These are phyloP conservation scores for Axis porcinus DNA, from an alignment of 2,113 vertebrate genomes.

Conservation along the genomic window DNA sequence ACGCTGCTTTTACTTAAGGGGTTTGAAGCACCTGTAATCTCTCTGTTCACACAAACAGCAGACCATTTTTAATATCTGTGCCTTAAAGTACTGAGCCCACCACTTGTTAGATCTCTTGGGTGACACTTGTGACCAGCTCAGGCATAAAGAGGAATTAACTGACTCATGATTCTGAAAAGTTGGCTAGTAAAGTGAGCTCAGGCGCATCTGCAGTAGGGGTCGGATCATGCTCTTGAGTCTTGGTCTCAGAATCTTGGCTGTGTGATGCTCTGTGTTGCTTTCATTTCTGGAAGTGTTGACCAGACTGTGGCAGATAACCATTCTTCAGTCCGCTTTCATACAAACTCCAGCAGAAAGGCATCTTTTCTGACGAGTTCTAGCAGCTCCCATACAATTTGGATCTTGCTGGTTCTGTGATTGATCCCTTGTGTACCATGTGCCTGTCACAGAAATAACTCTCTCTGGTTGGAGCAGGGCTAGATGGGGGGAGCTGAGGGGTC, in stretches of 20 bases:
- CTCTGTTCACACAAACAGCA: not conserved
- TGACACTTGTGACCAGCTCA: not conserved
- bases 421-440: not conserved
- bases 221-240: rapidly evolving
- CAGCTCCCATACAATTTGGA: not conserved
- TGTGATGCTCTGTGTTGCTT: rapidly evolving
- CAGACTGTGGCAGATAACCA: not conserved
- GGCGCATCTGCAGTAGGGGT: not conserved
- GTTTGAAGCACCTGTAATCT: not conserved
- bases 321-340: not conserved
- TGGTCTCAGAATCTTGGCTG: not conserved
- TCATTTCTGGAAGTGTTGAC: not conserved
- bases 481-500: rapidly evolving
- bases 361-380: not conserved
- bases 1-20: not conserved
- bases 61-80: not conserved
- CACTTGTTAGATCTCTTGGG: not conserved
- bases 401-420: not conserved
- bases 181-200: not conserved
- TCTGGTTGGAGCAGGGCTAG: not conserved
- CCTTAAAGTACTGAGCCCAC: not conserved
- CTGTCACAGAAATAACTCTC: rapidly evolving
- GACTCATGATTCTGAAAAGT: not conserved
- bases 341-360: not conserved
- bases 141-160: not conserved